Base-by-base conservation (phyloP, 2,113 vertebrate genomes). In the Labrus mixtus region DNA sequence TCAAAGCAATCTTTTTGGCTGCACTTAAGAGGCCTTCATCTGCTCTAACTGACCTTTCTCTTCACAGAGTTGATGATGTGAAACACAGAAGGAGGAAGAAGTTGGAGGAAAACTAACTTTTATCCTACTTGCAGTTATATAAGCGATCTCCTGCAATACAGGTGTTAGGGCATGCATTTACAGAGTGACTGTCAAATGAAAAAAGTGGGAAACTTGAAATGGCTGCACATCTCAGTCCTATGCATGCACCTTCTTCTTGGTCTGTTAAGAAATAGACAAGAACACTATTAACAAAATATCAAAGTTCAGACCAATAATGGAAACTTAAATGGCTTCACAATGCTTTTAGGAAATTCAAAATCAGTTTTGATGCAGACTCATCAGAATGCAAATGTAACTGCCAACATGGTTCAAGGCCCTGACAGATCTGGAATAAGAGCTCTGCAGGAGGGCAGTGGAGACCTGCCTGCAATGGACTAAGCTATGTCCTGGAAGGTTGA, bases 1-100 rank as follows among this genome's bases (percentile, higher is more conserved):
- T 89, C 78, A 89, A 87, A 82, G 71, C 63, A 65, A 56, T 81
- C 62, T 81, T 83, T 58, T 78, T 86, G 81, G 74, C 71, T 68
- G 58, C 36, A 43, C 70, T 75, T 79, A 46, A 63, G 43, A 78
- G 59, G 77, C 45, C 54, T 71, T 69, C 20, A 55, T 73, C 37
- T 33, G 59, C 50, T 64, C 9, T 55, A 69, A 68, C 58, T 82
- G 86, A 77, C 78, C 74, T 41, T 37, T 64, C 66, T 68, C 33
- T 73, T 58, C 61, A 72, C 46, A 23, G 46, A 23, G 39, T 43
- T 57, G 46, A 68, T 74, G 67, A 78, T 64, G 57, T 72, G 17
- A 19, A 76, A 53, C 54, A 62, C 41, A 48, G 17, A 53, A 74
- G 37, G 48, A 58, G 15, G n/a, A 69, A 36, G n/a, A 69, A 41